Conservation (phyloP, 2,888 invertebrate genomes). For the Chrysomela aeneicollis region DNA sequence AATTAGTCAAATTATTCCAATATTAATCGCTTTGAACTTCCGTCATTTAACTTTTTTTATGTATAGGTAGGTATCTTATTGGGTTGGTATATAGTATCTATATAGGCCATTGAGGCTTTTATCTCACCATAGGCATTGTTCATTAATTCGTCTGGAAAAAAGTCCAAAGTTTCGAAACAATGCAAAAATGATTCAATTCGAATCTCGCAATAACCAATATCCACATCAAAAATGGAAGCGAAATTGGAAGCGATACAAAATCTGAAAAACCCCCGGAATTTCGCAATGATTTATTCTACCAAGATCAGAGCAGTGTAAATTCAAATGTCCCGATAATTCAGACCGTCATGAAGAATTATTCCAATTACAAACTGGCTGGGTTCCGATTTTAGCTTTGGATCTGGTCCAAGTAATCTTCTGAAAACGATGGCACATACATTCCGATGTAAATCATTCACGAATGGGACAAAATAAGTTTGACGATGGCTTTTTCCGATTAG, state of each 20-base stretch:
- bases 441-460: slow-evolving; percentile 23
- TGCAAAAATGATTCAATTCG: too few relatives aligned
- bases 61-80: too few relatives aligned
- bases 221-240: too few relatives aligned
- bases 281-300: slow-evolving; percentile 27
- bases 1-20: too few relatives aligned
- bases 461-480: slow-evolving; percentile 17
- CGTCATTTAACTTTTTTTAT: too few relatives aligned
- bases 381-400: slow-evolving; percentile 31
- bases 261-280: slow-evolving; percentile 19
- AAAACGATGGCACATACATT: slow-evolving; percentile 24
- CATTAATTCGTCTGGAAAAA: too few relatives aligned
- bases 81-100: too few relatives aligned
- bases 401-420: slow-evolving; percentile 26
- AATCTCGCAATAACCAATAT: too few relatives aligned
- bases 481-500: slow-evolving; percentile 10
- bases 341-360: slow-evolving; percentile 47
- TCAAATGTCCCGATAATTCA: slow-evolving; percentile 41
- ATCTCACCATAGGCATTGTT: too few relatives aligned
- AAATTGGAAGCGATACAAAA: not conserved
- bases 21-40: too few relatives aligned
- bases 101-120: too few relatives aligned
- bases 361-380: slow-evolving; percentile 41
- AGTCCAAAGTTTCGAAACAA: too few relatives aligned
- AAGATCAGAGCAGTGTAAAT: slow-evolving; percentile 33